Percentiles rank a stretch among this genome's conserved stretches.
These are phyloP conservation scores for Etheostoma perlongum DNA, from an alignment of 2,797 vertebrate genomes.

Conservation along the genomic window DNA sequence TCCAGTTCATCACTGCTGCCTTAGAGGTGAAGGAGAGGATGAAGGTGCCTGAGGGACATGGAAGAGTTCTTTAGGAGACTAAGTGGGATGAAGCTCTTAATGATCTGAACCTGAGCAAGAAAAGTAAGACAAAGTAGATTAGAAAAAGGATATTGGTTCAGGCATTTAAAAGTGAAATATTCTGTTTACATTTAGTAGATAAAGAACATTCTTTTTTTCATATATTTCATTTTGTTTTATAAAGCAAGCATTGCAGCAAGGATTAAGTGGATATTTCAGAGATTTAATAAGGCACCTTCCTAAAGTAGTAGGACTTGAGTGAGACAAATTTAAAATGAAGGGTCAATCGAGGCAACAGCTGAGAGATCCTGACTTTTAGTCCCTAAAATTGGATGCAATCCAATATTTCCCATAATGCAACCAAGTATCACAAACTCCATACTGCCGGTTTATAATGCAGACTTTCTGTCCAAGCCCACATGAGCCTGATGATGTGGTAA, in stretches of 20 bases:
- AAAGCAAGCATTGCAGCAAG: not conserved
- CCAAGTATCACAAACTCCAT: not conserved
- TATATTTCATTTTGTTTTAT: constrained; percentile 1
- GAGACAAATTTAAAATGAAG: not conserved
- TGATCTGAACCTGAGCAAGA: constrained; percentile 11
- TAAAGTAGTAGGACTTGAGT: not conserved
- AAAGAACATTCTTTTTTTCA: not conserved
- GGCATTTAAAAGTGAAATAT: not conserved
- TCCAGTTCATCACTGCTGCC: constrained; percentile 90
- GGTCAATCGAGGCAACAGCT: not conserved
- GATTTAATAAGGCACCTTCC: not conserved
- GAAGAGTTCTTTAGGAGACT: constrained; percentile 8
- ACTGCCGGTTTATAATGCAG: not conserved
- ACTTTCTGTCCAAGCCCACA: not conserved
- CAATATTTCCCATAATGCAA: not conserved
- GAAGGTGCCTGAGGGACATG: constrained; percentile 1
- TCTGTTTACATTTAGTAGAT: not conserved
- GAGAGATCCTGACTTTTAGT: not conserved
- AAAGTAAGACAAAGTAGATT: constrained; percentile 7
- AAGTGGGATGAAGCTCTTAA: constrained; percentile 7
- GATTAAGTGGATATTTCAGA: not conserved
- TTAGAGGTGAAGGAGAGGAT: constrained; percentile 7
- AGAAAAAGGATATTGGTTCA: not conserved
- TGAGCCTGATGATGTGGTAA: not conserved
- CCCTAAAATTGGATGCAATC: not conserved